Base-by-base conservation (phyloP, 2,888 invertebrate genomes). In the Drosophila austrosaltans region DNA sequence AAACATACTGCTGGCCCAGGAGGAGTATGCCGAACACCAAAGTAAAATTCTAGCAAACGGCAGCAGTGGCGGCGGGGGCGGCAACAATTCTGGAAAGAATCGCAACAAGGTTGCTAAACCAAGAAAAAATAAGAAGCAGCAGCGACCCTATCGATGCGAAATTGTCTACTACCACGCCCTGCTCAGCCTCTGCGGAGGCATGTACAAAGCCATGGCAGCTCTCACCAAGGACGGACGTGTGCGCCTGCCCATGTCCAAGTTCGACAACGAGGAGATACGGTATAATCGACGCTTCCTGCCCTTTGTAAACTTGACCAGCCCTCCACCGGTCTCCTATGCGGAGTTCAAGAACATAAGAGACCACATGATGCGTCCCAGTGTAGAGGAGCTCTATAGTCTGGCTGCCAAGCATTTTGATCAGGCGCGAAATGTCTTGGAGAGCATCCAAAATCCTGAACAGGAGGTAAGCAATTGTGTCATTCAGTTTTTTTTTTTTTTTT, bases 201-300 rank as follows among this genome's bases (percentile, higher is more conserved):
- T 97, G 92, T 98, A 97, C 90, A 98, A 98, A 96, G 98, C 98
- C n/a, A 94, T 98, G 89, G 95, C 97, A 63, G 98, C 97, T 1
- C 96, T 99, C 90, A 95, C 96, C 78, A 94, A 97, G 90, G 97
- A 98, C 90, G 96, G 96, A 66, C 97, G 97, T 92, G 94, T 99
- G 79, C 94, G 94, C 0, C 95, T 96, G 91, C 98, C 98, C 0
- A 95, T 96, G 90, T 95, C 96, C 4, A 96, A 97, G 91, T 98
- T 98, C 93, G 98, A 98, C 93, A 97, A 95, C 90, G 98, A 99
- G 91, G 96, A 97, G 87, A 98, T 99, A 3, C 95, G 99, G 48
- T 99, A 98, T 92, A 97, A 98, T 90, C 98, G 98, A 88, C 95
- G 99, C 62, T 97, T 99, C 93, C 95, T 96, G 5, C 97, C 99